A percentile compares a stretch with the other conserved stretches of the same genome.
Conservation (phyloP, 2,888 invertebrate genomes). For the Belgica antarctica region DNA sequence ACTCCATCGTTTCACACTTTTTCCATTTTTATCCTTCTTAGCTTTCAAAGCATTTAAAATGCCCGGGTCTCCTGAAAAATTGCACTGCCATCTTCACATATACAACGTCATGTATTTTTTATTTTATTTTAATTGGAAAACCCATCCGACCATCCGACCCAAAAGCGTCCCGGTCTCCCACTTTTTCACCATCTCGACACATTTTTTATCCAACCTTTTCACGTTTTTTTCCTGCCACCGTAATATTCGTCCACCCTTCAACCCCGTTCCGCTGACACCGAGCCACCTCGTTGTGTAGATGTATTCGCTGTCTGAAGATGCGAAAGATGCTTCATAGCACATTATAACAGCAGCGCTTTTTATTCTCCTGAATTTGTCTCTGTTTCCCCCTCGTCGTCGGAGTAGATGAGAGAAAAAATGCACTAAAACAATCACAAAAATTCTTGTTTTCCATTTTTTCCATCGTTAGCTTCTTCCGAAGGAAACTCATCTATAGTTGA, state of each 20-base stretch:
- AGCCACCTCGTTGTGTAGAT: conserved; percentile 31
- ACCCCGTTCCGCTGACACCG: background rate
- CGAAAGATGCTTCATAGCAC: conserved; percentile 19
- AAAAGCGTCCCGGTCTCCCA: background rate
- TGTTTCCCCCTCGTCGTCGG: background rate
- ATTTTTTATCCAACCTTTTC: conserved; percentile 29
- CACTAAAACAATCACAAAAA: conserved; percentile 43
- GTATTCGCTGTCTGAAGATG: conserved; percentile 41
- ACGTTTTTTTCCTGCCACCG: background rate
- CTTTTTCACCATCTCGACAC: background rate
- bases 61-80: conserved; percentile 43
- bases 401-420: conserved; percentile 17
- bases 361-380: conserved; percentile 36
- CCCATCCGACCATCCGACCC: background rate
- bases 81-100: conserved; percentile 27
- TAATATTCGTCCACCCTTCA: conserved; percentile 1
- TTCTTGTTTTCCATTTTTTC: conserved; percentile 10
- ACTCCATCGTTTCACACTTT: background rate
- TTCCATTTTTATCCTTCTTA: background rate
- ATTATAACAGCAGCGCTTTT: conserved; percentile 33
- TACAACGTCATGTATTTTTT: conserved; percentile 26
- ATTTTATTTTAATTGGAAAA: conserved; percentile 44
- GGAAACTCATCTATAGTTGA: no score
- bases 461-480: no score
- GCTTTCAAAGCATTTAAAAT: conserved; percentile 17